Evolutionary conservation across 2,797 vertebrate species (phyloP).

Genomic region (Morus bassanus): DNA sequence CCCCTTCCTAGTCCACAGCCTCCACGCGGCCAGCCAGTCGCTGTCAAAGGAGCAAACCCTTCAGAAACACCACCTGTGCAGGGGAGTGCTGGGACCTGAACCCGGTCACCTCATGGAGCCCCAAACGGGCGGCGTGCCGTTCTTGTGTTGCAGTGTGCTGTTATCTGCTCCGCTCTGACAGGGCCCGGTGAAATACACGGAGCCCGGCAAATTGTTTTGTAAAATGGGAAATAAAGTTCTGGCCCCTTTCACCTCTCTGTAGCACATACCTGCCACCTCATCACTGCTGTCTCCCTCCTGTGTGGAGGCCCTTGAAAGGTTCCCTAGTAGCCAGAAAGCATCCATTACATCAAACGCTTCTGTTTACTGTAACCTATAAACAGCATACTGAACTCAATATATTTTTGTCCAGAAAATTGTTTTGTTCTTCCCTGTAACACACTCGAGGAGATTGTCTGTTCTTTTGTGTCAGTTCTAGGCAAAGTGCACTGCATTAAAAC

Average conservation of each 20-base stretch:
- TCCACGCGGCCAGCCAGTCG: rapidly evolving
- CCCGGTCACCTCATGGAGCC: rapidly evolving
- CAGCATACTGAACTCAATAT: background rate
- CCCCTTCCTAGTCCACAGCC: background rate
- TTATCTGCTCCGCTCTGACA: background rate
- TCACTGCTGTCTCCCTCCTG: background rate
- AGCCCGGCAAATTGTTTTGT: background rate
- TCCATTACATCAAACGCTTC: background rate
- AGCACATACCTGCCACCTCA: background rate
- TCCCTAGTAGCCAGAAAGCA: background rate
- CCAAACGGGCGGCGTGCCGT: rapidly evolving
- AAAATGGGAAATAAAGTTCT: background rate
- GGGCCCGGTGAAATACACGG: background rate
- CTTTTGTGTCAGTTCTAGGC: background rate
- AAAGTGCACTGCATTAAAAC: background rate
- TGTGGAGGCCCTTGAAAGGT: background rate
- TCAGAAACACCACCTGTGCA: rapidly evolving
- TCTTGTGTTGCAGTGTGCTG: rapidly evolving
- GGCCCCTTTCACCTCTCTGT: background rate
- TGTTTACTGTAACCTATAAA: background rate
- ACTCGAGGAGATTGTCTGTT: background rate
- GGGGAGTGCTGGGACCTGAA: background rate
- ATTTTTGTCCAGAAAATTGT: background rate
- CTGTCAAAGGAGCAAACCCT: background rate
- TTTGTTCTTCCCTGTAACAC: background rate